These are phyloP conservation scores for Elephas maximus DNA, from an alignment of 2,113 vertebrate species.

Conservation along the genomic window DNA sequence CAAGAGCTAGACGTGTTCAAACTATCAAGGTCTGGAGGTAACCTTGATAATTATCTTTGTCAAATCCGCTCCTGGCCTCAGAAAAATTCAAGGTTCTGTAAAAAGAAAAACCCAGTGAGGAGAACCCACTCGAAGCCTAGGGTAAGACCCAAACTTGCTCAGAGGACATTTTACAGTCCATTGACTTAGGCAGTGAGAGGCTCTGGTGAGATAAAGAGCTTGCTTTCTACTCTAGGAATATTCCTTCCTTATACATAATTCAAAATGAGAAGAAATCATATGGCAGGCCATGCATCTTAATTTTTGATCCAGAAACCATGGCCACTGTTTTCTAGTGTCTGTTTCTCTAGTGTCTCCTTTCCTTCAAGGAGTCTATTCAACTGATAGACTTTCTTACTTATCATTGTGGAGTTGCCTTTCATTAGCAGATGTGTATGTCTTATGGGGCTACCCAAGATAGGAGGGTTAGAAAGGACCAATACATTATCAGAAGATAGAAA, in stretches of 20 bases:
- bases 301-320: not conserved
- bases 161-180: not conserved
- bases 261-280: not conserved
- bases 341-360: not conserved
- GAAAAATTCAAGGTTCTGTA: not conserved
- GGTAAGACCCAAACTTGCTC: not conserved
- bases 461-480: not conserved
- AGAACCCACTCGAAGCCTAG: not conserved
- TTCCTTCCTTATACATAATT: not conserved
- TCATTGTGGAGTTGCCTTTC: not conserved
- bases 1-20: not conserved
- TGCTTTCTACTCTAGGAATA: not conserved
- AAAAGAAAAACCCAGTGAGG: not conserved
- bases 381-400: not conserved
- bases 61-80: not conserved
- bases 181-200: not conserved
- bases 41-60: not conserved
- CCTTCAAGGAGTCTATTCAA: not conserved
- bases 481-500: not conserved
- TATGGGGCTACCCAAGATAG: not conserved
- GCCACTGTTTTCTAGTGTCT: not conserved
- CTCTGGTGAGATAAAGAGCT: not conserved
- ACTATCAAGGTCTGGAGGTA: not conserved
- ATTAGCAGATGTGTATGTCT: not conserved
- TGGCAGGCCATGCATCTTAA: not conserved